Evolutionary conservation across 2,797 vertebrate species (phyloP), one percentile per base, ranked within the genome.

Genomic region (Sebastes minor): DNA sequence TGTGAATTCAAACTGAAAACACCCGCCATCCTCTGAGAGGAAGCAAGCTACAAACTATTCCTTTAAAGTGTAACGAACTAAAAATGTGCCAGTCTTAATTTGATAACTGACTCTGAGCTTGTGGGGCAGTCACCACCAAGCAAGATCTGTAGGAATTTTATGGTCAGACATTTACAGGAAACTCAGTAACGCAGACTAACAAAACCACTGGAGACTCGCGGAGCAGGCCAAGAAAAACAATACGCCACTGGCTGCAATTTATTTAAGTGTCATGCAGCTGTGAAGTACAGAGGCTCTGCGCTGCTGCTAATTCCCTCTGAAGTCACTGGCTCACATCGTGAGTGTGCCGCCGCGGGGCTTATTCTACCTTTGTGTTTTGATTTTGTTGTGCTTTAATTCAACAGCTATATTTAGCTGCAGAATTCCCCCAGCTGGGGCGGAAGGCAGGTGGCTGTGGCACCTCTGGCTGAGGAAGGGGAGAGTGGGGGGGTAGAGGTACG

Each of bases 371-470:
- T 95, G 84, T 90, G 89, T 93, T 95, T 88, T 86, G 74, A 87
- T 92, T 91, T 91, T 84, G 81, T 89, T 91, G 89, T 84, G 88
- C 87, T 88, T 91, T 92, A 89, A 92, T 90, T 90, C 67, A 28
- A 57, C 75, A 5, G 83, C 92, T 95, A 93, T 91, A 92, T 95
- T 94, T 94, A 95, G 93, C 94, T 49, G 77, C 73, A 88, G 89
- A 95, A 95, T 91, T 94, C 92, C 95, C 93, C 90, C 91, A 83
- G 89, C 92, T 89, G 88, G 25, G 73, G 89, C 61, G 80, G 91
- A 91, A 93, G 90, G 91, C 94, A 96, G 95, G 94, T 96, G 95
- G 91, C 84, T 89, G 83, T 49, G 76, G 81, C 80, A 89, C 88
- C 91, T 91, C 73, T 80, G 87, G 61, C 46, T 67, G 75, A 81